Percentiles rank a stretch among this genome's conserved stretches.
Evolutionary conservation across 2,888 invertebrate genomes (phyloP).

Genomic region (Chloroclystis v-ata): DNA sequence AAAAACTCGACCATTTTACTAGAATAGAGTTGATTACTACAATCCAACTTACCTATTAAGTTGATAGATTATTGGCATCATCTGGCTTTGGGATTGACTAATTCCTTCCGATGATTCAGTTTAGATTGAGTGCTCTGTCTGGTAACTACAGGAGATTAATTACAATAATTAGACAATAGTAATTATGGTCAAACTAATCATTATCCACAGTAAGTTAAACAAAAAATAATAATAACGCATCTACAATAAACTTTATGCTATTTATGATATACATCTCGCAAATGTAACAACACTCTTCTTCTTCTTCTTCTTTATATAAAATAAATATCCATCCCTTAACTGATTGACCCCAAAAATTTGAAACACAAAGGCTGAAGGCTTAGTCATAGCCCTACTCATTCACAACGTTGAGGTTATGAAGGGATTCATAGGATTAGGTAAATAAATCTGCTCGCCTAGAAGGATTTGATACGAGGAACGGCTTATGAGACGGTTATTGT

Average conservation of each 20-base stretch:
- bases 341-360: not conserved
- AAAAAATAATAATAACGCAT: too few species aligned
- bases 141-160: not conserved
- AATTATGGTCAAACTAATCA: not conserved
- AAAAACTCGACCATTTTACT: too few species aligned
- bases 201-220: not conserved
- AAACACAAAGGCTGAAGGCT: not conserved
- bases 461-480: conserved; percentile 18
- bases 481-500: conserved; percentile 16
- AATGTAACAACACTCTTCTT: too few species aligned
- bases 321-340: too few species aligned
- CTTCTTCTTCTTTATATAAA: too few species aligned
- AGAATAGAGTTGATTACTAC: too few species aligned
- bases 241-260: too few species aligned
- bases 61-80: not conserved
- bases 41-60: too few species aligned
- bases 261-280: too few species aligned
- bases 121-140: conserved; percentile 4
- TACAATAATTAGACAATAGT: too few species aligned
- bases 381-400: conserved; percentile 16
- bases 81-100: conserved; percentile 13
- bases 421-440: conserved; percentile 23
- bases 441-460: conserved; percentile 21
- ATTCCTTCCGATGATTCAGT: conserved; percentile 14
- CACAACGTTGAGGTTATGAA: conserved; percentile 25